A percentile compares a stretch with the other conserved stretches of the same genome.
Conservation (phyloP, 2,797 vertebrate genomes). For the Cirrhinus molitorella region DNA sequence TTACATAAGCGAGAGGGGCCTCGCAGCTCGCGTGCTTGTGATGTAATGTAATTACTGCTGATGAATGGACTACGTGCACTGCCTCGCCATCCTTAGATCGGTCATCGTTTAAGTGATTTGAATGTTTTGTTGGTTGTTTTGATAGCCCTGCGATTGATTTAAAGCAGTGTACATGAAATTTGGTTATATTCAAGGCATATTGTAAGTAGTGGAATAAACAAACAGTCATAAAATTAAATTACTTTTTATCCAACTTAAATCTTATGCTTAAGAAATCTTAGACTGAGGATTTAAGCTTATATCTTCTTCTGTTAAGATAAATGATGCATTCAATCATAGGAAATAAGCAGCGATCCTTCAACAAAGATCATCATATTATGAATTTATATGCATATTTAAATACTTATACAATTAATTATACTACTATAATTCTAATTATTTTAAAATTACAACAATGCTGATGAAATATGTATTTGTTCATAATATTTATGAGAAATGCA, state of each 20-base stretch:
- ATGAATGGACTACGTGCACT: conserved; percentile 24
- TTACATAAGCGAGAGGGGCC: conserved; percentile 29
- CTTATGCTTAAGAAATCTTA: neutral
- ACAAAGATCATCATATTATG: neutral
- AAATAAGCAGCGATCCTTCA: neutral
- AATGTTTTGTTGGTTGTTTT: neutral
- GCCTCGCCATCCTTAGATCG: conserved; percentile 6
- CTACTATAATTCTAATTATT: no score
- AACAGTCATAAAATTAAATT: neutral
- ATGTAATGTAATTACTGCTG: conserved; percentile 23
- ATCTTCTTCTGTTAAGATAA: neutral
- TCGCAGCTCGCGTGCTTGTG: conserved; percentile 9
- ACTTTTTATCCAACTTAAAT: neutral
- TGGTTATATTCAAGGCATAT: neutral
- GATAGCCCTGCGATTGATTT: neutral
- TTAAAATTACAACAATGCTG: no score
- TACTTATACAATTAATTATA: no score
- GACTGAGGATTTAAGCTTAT: neutral
- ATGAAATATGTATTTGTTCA: neutral
- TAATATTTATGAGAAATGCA: neutral
- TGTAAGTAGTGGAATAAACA: neutral
- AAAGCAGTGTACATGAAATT: conserved; percentile 2
- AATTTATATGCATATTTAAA: neutral
- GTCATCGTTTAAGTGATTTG: conserved; percentile 1
- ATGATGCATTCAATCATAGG: neutral